Conservation (phyloP, 2,797 vertebrate genomes). For the Phaenicophaeus curvirostris region DNA sequence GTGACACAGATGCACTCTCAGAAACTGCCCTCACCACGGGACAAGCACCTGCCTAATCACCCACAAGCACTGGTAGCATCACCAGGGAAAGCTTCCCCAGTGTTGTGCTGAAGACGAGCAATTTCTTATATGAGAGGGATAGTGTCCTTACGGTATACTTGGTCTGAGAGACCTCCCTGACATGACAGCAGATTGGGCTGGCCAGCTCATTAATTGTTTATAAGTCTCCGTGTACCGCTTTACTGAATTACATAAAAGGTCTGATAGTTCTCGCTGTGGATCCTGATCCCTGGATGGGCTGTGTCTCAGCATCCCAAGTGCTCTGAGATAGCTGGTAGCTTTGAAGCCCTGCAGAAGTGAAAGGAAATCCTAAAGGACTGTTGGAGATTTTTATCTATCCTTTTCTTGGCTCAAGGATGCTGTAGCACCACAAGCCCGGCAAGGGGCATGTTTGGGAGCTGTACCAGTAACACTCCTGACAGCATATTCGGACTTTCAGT, state of each 20-base stretch:
- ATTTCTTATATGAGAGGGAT: not conserved
- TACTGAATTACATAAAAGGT: not conserved
- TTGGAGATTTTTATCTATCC: not conserved
- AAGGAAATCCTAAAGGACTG: not conserved
- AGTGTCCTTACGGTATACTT: not conserved
- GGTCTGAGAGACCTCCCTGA: not conserved
- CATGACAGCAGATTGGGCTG: not conserved
- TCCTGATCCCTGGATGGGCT: not conserved
- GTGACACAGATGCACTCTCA: not conserved
- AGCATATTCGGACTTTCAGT: not conserved
- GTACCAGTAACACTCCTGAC: not conserved
- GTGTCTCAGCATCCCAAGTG: not conserved
- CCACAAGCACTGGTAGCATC: not conserved
- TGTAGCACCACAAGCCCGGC: not conserved
- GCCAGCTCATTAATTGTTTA: not conserved
- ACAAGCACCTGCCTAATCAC: not conserved
- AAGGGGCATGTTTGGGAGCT: not conserved
- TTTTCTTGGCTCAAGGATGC: not conserved
- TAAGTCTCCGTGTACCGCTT: not conserved
- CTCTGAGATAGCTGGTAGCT: not conserved
- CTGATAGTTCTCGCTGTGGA: not conserved
- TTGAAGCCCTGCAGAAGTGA: not conserved
- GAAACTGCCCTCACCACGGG: not conserved
- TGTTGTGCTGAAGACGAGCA: not conserved
- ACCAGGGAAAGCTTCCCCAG: not conserved